phyloP scores from a whole-genome alignment of 2,888 invertebrate species.

The Ypsolopha sequella region DNA sequence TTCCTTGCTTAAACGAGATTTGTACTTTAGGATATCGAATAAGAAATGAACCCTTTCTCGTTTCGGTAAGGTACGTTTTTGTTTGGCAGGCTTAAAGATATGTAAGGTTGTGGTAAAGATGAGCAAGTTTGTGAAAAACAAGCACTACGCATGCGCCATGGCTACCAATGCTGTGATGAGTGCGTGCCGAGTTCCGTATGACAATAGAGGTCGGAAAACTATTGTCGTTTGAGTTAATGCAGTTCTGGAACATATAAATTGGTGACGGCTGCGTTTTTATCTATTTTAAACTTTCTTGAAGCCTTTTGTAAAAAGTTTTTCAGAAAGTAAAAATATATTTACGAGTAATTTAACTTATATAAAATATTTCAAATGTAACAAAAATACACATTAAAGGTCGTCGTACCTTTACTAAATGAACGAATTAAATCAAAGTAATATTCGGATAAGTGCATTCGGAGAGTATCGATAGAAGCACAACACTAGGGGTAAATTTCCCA shows the following conservation, averaged over 20 bases:
- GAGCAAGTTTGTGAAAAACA: constrained; percentile 36
- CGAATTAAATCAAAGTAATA: too few relatives aligned
- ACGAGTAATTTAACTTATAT: too few relatives aligned
- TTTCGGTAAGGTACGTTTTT: neutral
- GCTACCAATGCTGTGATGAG: constrained; percentile 38
- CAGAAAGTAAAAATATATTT: too few relatives aligned
- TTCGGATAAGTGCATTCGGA: too few relatives aligned
- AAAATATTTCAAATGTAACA: too few relatives aligned
- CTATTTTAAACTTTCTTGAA: too few relatives aligned
- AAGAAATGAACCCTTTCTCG: neutral
- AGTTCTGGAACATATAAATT: too few relatives aligned
- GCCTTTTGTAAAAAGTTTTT: too few relatives aligned
- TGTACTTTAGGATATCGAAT: neutral
- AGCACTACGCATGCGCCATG: constrained; percentile 39
- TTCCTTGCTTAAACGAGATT: constrained; percentile 12
- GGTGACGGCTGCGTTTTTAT: too few relatives aligned
- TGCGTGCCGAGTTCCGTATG: constrained; percentile 29
- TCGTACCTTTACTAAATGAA: too few relatives aligned
- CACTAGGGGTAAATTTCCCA: constrained; percentile 49
- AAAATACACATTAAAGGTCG: too few relatives aligned
- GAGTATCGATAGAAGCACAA: constrained; percentile 17
- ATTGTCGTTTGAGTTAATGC: neutral
- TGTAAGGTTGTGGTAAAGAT: neutral
- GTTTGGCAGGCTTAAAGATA: neutral
- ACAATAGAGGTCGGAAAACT: constrained; percentile 18